These are phyloP conservation scores for Acanthosepion pharaonis DNA, from an alignment of 2,888 invertebrate genomes.

Conservation along the genomic window DNA sequence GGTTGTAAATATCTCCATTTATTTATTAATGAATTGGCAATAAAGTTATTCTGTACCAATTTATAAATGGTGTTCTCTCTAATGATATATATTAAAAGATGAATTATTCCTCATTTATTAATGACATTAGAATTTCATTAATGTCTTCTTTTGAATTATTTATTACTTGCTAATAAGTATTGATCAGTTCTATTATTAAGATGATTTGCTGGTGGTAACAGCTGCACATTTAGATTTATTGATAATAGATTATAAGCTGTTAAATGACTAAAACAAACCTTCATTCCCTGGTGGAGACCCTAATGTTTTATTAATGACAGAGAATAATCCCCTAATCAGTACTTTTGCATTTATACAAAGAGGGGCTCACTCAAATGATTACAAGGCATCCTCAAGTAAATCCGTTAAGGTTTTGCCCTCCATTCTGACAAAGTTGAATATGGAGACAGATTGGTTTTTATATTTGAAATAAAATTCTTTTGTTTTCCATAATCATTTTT, in stretches of 20 bases:
- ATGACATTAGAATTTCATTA: background rate
- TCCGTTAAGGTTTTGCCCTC: background rate
- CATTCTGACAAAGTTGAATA: background rate
- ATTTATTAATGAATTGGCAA: background rate
- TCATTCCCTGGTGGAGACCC: background rate
- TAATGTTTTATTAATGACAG: background rate
- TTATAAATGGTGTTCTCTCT: background rate
- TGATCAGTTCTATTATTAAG: background rate
- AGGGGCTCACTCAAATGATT: background rate
- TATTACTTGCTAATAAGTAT: background rate
- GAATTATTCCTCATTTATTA: background rate
- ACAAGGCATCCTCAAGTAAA: background rate
- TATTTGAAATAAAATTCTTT: background rate
- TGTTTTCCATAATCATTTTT: too few relatives aligned
- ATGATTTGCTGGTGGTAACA: background rate
- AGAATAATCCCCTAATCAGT: background rate
- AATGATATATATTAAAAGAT: background rate
- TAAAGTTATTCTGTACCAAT: background rate
- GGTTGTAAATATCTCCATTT: background rate
- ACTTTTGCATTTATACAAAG: background rate
- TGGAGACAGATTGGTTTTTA: background rate
- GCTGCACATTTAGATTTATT: background rate
- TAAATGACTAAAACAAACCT: background rate
- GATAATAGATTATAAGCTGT: background rate
- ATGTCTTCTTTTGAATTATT: constrained; percentile 33